Evolutionary conservation across 2,888 invertebrate genomes (phyloP).

Genomic region (Eubasilissa splendida): DNA sequence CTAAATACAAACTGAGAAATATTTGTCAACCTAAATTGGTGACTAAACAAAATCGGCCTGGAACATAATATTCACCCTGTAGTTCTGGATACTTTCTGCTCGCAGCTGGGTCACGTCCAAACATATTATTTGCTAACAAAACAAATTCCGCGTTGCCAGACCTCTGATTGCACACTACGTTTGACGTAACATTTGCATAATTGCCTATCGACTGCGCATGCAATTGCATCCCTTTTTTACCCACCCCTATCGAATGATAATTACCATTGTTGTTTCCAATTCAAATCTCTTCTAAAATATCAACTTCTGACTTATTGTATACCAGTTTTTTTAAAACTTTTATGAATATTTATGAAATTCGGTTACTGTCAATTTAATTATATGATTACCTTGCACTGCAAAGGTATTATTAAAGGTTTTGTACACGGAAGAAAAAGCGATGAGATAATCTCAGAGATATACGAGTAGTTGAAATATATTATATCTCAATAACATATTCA

Average conservation of each 20-base stretch:
- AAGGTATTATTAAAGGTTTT: too few relatives aligned
- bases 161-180: constrained; percentile 40
- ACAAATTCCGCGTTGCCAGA: constrained; percentile 25
- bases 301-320: not conserved
- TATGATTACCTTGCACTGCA: too few relatives aligned
- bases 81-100: not conserved
- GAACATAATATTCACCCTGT: too few relatives aligned
- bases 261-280: constrained; percentile 40
- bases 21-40: too few relatives aligned
- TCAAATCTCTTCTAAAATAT: constrained; percentile 24
- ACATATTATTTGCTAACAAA: constrained; percentile 47
- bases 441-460: too few relatives aligned
- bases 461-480: too few relatives aligned
- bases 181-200: constrained; percentile 49
- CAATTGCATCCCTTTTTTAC: constrained; percentile 38
- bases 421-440: too few relatives aligned
- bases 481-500: too few relatives aligned
- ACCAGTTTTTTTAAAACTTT: too few relatives aligned
- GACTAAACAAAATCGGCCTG: too few relatives aligned
- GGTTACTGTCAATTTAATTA: not conserved
- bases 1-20: too few relatives aligned
- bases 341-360: too few relatives aligned
- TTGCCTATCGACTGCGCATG: constrained; percentile 39
- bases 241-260: constrained; percentile 28
- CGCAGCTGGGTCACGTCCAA: constrained; percentile 32